These are phyloP conservation scores for Sciaenops ocellatus DNA, from an alignment of 2,797 vertebrate species.

Conservation along the genomic window DNA sequence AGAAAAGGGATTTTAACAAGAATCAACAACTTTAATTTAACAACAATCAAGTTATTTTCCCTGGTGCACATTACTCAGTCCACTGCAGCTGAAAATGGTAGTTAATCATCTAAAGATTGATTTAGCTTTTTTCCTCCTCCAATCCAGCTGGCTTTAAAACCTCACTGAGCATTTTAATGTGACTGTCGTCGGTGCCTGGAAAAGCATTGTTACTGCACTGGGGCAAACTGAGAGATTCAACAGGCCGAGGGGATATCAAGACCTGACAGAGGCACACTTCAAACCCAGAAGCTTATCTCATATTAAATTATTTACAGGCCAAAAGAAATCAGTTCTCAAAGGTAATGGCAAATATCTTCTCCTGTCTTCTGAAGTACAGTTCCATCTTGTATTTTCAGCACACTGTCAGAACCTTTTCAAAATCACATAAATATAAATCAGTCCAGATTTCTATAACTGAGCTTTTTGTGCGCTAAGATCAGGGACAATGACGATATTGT, in stretches of 20 bases:
- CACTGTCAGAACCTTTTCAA: conserved; percentile 53
- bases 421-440: conserved; percentile 66
- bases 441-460: conserved; percentile 30
- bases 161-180: conserved; percentile 54
- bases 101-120: conserved; percentile 69
- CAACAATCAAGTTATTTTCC: conserved; percentile 17
- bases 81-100: conserved; percentile 53
- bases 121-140: conserved; percentile 29
- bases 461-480: conserved; percentile 39
- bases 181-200: conserved; percentile 31
- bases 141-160: conserved; percentile 36
- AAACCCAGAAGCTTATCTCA: conserved; percentile 55
- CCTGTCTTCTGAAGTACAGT: conserved; percentile 42
- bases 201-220: conserved; percentile 15
- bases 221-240: conserved; percentile 37
- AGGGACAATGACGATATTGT: conserved; percentile 47
- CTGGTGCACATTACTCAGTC: conserved; percentile 41
- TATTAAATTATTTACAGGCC: conserved; percentile 66
- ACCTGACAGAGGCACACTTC: conserved; percentile 52
- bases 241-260: conserved; percentile 34
- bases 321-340: conserved; percentile 64
- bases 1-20: conserved; percentile 25
- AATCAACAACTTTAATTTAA: too few species aligned
- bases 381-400: conserved; percentile 36
- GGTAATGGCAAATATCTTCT: conserved; percentile 52